These are phyloP conservation scores for Atrichornis clamosus DNA, from an alignment of 2,113 vertebrate genomes.

Conservation along the genomic window DNA sequence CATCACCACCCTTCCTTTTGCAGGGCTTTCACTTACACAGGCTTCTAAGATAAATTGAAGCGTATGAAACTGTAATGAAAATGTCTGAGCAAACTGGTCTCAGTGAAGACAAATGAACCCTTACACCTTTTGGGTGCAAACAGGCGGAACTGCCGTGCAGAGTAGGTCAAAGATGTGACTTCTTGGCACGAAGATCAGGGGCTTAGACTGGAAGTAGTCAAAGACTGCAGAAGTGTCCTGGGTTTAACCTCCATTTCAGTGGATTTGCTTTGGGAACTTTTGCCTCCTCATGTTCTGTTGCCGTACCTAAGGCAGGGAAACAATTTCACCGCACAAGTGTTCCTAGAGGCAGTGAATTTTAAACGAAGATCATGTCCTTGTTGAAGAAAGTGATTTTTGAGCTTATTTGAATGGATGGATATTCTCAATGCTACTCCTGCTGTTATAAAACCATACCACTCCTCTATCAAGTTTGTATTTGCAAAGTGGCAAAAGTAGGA, in stretches of 20 bases:
- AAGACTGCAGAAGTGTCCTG: background rate
- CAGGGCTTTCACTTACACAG: background rate
- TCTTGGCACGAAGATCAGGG: background rate
- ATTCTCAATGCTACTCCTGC: background rate
- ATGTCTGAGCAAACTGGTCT: slow-evolving; percentile 1
- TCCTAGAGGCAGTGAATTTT: background rate
- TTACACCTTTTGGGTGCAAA: background rate
- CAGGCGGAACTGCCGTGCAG: background rate
- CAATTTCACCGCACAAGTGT: background rate
- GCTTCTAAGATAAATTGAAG: background rate
- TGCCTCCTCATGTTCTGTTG: background rate
- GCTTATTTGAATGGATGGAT: background rate
- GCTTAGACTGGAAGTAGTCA: background rate
- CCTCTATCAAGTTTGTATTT: background rate
- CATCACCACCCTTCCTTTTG: background rate
- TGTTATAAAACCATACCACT: background rate
- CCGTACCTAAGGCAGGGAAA: background rate
- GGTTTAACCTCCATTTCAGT: background rate
- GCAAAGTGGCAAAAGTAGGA: background rate
- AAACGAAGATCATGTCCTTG: background rate
- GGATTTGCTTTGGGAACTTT: background rate
- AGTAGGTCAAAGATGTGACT: background rate
- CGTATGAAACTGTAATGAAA: background rate
- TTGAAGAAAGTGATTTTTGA: background rate
- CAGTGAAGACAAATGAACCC: slow-evolving; percentile 24